phyloP scores from a whole-genome alignment of 2,113 vertebrate genomes.

The Elgaria multicarinata region DNA sequence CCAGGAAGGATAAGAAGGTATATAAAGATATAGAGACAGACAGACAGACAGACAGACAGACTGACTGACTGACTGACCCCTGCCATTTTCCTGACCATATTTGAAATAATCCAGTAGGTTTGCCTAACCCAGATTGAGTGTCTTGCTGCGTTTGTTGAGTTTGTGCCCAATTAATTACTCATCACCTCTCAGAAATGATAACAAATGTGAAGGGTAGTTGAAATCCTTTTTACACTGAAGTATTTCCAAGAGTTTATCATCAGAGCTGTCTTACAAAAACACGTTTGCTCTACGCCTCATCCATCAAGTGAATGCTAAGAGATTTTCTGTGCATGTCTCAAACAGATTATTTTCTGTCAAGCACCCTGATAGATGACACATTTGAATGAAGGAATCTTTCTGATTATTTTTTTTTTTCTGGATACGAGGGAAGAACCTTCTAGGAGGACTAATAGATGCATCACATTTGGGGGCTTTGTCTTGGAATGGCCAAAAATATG shows the following conservation, averaged over 20 bases:
- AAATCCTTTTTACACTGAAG: conserved; percentile 10
- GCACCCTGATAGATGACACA: rapidly evolving
- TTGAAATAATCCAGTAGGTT: neutral
- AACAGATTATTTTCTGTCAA: conserved; percentile 22
- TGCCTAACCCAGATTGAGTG: neutral
- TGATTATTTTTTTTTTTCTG: conserved; percentile 9
- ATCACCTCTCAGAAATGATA: conserved; percentile 18
- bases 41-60: neutral
- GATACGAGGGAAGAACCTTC: neutral
- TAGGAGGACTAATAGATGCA: neutral
- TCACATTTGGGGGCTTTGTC: neutral
- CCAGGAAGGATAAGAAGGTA: neutral
- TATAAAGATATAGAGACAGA: neutral
- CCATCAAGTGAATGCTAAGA: neutral
- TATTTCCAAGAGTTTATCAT: conserved; percentile 32
- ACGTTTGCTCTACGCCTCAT: neutral
- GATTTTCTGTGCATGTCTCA: neutral
- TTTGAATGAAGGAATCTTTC: neutral
- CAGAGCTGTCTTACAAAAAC: conserved; percentile 37
- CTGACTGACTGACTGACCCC: too few species aligned
- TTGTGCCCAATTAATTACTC: conserved; percentile 30
- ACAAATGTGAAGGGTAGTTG: conserved; percentile 8
- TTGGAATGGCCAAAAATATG: neutral
- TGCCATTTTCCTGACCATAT: neutral
- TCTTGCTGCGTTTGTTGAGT: conserved; percentile 24